Evolutionary conservation across 92 coral and sea anemone genomes (phyloP).

Genomic region (Pocillopora meandrina): DNA sequence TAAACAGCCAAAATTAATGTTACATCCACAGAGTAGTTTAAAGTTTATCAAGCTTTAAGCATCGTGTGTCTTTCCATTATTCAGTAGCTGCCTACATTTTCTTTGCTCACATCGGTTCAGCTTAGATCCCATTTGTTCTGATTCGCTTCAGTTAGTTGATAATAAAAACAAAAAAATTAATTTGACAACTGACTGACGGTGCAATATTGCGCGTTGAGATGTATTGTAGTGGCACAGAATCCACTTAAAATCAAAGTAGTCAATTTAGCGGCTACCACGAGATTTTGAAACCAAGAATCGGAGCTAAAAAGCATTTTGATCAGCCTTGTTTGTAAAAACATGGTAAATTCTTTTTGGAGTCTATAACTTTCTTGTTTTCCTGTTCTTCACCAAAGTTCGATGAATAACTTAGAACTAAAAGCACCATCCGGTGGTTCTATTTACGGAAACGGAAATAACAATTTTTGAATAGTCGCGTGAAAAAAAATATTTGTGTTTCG

Average conservation of each 20-base stretch:
- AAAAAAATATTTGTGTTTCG: too few relatives aligned
- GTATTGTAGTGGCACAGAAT: neutral
- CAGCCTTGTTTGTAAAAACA: neutral
- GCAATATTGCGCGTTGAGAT: neutral
- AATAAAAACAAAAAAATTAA: neutral
- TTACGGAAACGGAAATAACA: too few relatives aligned
- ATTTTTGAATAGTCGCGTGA: too few relatives aligned
- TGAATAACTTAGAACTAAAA: neutral
- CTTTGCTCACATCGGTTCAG: neutral
- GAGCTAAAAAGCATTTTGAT: neutral
- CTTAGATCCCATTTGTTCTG: neutral
- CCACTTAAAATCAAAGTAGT: neutral
- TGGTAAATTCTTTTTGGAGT: neutral
- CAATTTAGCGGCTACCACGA: neutral
- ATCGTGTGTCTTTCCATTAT: neutral
- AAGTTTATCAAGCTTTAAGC: neutral
- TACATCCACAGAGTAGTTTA: too few relatives aligned
- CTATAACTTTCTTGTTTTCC: neutral
- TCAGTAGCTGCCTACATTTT: neutral
- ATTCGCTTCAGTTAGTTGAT: constrained; percentile 1
- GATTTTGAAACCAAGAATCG: neutral
- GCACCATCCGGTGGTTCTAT: neutral
- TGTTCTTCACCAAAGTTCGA: neutral
- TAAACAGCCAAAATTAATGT: too few relatives aligned
- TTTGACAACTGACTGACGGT: neutral